These are phyloP conservation scores for Gnathonemus echidnorhynchus DNA, from an alignment of 2,113 vertebrate genomes.

Conservation along the genomic window DNA sequence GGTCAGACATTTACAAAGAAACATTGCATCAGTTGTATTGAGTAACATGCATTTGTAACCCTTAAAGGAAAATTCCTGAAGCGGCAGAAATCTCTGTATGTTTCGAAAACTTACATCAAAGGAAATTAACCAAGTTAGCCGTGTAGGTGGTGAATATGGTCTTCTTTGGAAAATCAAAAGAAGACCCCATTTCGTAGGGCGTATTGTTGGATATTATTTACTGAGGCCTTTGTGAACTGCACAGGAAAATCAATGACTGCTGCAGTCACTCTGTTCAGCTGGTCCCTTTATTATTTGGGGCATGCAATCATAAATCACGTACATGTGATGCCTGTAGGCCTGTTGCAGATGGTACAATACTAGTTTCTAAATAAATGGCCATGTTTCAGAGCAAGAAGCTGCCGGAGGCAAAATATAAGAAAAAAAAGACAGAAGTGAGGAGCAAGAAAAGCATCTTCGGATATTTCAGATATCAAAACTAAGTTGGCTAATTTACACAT, in stretches of 20 bases:
- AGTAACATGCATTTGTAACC: not conserved
- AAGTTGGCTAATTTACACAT: not conserved
- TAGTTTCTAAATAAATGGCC: slow-evolving; percentile 38
- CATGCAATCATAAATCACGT: slow-evolving; percentile 40
- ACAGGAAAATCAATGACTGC: slow-evolving; percentile 31
- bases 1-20: not conserved
- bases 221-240: slow-evolving; percentile 30
- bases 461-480: slow-evolving; percentile 11
- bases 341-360: slow-evolving; percentile 35
- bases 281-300: slow-evolving; percentile 35
- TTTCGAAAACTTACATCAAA: not conserved
- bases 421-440: not conserved
- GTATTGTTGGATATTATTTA: slow-evolving; percentile 29
- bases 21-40: not conserved
- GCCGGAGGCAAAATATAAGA: slow-evolving; percentile 8
- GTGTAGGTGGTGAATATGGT: not conserved
- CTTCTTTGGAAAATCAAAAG: not conserved
- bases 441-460: slow-evolving; percentile 14
- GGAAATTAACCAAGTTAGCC: not conserved
- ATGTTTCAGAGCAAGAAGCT: slow-evolving; percentile 30
- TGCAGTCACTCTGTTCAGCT: slow-evolving; percentile 30
- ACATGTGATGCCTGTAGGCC: slow-evolving; percentile 37
- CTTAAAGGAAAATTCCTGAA: not conserved
- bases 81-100: not conserved
- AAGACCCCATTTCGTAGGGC: not conserved